Evolutionary conservation across 2,113 vertebrate genomes (phyloP).

Genomic region (Phylloscopus trochiloides): DNA sequence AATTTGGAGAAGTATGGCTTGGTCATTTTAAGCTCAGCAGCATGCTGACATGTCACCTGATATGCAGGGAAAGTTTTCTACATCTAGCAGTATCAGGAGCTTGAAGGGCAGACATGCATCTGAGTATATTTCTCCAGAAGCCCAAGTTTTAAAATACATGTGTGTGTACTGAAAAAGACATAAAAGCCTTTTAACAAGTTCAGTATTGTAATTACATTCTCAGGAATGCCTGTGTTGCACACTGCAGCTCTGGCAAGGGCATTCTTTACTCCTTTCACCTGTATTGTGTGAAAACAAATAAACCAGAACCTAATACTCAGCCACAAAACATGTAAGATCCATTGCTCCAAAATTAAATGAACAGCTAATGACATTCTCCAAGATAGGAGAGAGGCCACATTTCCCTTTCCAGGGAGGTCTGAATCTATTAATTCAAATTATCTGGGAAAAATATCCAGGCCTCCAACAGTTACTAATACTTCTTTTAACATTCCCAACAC

Average conservation of each 20-base stretch:
- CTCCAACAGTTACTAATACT: neutral
- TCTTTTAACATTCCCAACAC: neutral
- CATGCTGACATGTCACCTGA: neutral
- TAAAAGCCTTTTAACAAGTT: neutral
- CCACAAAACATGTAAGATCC: neutral
- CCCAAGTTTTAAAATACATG: neutral
- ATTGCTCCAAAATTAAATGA: neutral
- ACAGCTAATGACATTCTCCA: neutral
- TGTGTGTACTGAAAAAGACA: neutral
- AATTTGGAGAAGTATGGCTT: neutral
- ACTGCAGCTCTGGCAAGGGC: neutral
- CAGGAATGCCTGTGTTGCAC: neutral
- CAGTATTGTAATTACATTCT: neutral
- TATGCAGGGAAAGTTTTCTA: neutral
- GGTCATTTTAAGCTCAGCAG: neutral
- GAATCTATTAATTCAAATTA: neutral
- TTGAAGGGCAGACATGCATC: neutral
- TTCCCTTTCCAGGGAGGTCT: neutral
- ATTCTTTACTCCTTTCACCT: neutral
- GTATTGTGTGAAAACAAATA: neutral
- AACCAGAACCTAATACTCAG: neutral
- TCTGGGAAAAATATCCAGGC: neutral
- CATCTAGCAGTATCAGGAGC: neutral
- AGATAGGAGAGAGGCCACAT: neutral
- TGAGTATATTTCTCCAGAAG: neutral